Percentiles rank a stretch among this genome's conserved stretches.
phyloP scores from a whole-genome alignment of 1,140 invertebrate species.

The Phymorhynchus buccinoides region DNA sequence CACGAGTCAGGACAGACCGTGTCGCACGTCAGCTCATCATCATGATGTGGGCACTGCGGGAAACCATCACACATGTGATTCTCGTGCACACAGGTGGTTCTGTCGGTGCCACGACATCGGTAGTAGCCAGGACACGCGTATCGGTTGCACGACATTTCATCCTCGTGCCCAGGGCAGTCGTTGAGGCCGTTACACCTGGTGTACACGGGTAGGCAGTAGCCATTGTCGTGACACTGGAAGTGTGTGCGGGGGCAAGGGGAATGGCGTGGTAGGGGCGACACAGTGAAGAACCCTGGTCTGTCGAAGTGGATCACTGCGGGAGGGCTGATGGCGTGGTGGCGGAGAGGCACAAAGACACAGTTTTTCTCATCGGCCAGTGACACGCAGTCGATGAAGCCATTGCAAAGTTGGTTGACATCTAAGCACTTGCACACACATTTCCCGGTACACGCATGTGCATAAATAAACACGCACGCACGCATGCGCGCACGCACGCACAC shows the following conservation, averaged over 20 bases:
- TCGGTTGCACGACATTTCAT: constrained; percentile 26
- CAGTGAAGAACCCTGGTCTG: background rate
- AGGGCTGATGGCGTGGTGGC: background rate
- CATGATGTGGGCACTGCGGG: constrained; percentile 29
- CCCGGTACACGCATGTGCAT: too few species aligned
- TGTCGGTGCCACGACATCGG: constrained; percentile 8
- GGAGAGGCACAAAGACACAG: background rate
- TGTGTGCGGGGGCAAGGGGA: background rate
- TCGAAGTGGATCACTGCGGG: background rate
- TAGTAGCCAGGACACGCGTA: constrained; percentile 37
- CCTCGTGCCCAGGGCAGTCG: constrained; percentile 33
- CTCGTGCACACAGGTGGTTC: constrained; percentile 21
- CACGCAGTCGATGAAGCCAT: background rate
- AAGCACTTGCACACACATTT: too few species aligned
- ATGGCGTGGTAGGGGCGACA: background rate
- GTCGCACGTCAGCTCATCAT: constrained; percentile 26
- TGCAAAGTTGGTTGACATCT: background rate
- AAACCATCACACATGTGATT: constrained; percentile 39
- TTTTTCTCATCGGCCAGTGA: background rate
- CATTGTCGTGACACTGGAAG: background rate
- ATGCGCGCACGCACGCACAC: too few species aligned
- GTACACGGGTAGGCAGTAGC: background rate
- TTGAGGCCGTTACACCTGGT: constrained; percentile 26
- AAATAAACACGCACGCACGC: too few species aligned
- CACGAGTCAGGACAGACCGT: constrained; percentile 6